Evolutionary conservation across 2,888 invertebrate species (phyloP).

Genomic region (Pheosia gnoma): DNA sequence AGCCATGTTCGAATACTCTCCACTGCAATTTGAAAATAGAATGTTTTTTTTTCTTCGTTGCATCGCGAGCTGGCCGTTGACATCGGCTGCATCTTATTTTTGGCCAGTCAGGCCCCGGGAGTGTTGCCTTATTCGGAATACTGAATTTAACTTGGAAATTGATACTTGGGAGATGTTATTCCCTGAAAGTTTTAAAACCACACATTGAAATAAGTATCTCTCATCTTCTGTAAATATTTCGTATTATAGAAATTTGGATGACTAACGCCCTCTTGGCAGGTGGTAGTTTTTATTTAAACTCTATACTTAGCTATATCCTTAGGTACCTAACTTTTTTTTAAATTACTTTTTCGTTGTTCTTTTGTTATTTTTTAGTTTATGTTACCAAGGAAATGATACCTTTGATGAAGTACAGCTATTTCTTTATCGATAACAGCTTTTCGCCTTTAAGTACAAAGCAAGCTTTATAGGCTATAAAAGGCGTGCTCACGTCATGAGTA

Average conservation of each 20-base stretch:
- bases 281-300: too few species aligned
- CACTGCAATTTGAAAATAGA: slow-evolving; percentile 79
- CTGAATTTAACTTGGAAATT: slow-evolving; percentile 54
- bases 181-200: too few species aligned
- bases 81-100: slow-evolving; percentile 76
- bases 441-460: background rate
- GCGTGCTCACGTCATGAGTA: slow-evolving; percentile 11
- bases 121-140: slow-evolving; percentile 67
- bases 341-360: too few species aligned
- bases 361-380: too few species aligned
- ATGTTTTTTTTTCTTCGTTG: slow-evolving; percentile 69
- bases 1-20: slow-evolving; percentile 56
- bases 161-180: slow-evolving; percentile 30
- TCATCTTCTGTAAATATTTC: too few species aligned
- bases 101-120: slow-evolving; percentile 69
- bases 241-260: background rate
- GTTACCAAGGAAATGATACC: too few species aligned
- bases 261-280: background rate
- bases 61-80: slow-evolving; percentile 74
- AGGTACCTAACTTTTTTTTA: too few species aligned
- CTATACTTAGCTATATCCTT: too few species aligned
- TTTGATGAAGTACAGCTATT: too few species aligned
- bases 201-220: too few species aligned
- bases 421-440: background rate
- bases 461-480: slow-evolving; percentile 22